Base-by-base conservation (phyloP, 35 echinoderm and acorn worm species). In the Chiridota heheva region DNA sequence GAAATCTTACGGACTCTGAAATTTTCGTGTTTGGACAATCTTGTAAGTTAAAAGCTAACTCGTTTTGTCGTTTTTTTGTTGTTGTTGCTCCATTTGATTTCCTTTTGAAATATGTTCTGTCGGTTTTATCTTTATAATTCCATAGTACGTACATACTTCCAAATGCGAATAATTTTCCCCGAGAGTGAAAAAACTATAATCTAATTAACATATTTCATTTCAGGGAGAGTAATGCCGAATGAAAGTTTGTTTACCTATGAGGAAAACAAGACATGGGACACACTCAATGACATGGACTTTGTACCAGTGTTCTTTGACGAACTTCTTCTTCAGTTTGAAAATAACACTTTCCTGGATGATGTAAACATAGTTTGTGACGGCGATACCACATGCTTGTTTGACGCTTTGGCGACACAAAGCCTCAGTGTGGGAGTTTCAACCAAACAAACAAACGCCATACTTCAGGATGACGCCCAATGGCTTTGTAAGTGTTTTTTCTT, bases 1-100 rank as follows among this genome's bases (percentile, higher is more conserved):
- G 77, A 55, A 93, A 67, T 37, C 77, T 89, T 26, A 93, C 90
- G n/a, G 90, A 93, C 31, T n/a, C 35, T 41, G 90, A 93, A 29
- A 44, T 88, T 16, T 87, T 88, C 40, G 38, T 4, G 0, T 93
- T 93, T 83, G 90, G 90, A 67, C 76, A 93, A 58, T 60, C 84
- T 28, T 93, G 90, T 93, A 87, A 93, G 90, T 88, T 8, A n/a
- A n/a, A n/a, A n/a, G n/a, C n/a, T n/a, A n/a, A n/a, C n/a, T n/a
- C n/a, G n/a, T n/a, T n/a, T n/a, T n/a, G n/a, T n/a, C n/a, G n/a
- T n/a, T n/a, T n/a, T n/a, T n/a, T n/a, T n/a, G n/a, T n/a, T n/a
- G n/a, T n/a, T n/a, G n/a, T n/a, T n/a, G n/a, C n/a, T n/a, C n/a
- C n/a, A n/a, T n/a, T n/a, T n/a, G n/a, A n/a, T n/a, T n/a, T n/a